A percentile compares a stretch with the other conserved stretches of the same genome.
Evolutionary conservation across 2,888 invertebrate species (phyloP).

Genomic region (Platycnemis pennipes): DNA sequence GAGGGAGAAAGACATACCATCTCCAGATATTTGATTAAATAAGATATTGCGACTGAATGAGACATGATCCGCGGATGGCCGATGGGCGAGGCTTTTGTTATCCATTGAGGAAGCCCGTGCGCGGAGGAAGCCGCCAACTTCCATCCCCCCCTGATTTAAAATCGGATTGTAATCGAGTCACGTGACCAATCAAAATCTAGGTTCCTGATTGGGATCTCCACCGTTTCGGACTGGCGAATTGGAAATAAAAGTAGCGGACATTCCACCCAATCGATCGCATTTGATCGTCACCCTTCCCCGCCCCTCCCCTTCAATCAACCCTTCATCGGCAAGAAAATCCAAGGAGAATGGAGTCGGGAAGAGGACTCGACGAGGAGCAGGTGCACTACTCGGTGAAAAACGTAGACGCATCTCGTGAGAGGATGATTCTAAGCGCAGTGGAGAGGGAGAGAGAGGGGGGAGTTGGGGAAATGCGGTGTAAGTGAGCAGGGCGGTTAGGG

Average conservation of each 20-base stretch:
- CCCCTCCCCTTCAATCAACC: neutral
- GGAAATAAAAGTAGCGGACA: neutral
- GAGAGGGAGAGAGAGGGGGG: neutral
- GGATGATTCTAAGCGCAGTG: neutral
- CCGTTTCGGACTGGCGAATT: neutral
- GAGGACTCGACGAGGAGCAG: neutral
- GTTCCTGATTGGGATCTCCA: neutral
- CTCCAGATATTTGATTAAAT: too few species aligned
- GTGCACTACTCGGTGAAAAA: neutral
- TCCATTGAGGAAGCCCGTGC: neutral
- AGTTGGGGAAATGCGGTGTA: neutral
- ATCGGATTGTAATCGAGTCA: neutral
- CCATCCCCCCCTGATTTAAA: neutral
- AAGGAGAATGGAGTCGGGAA: neutral
- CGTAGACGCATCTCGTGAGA: neutral
- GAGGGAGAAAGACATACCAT: too few species aligned
- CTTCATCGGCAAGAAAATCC: neutral
- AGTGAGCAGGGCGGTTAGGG: constrained; percentile 20
- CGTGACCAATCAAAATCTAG: neutral
- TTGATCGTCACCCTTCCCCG: neutral
- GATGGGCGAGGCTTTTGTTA: neutral
- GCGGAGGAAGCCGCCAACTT: neutral
- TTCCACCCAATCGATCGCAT: neutral
- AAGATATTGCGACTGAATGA: too few species aligned
- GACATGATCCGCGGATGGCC: neutral